phyloP scores from a whole-genome alignment of 2,113 vertebrate genomes.

The Oceanodroma tethys region DNA sequence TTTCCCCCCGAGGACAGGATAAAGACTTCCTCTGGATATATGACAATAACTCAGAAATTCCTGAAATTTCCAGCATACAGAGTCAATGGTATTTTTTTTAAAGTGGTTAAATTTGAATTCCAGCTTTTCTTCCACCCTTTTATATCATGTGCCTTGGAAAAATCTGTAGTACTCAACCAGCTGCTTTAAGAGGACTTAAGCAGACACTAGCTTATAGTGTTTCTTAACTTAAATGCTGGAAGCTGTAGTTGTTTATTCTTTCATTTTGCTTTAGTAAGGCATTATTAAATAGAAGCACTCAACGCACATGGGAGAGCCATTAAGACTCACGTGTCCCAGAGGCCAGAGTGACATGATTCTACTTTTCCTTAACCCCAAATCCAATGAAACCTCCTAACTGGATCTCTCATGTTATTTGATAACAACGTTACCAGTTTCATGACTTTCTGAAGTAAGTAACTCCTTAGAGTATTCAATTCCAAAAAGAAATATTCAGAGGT shows the following conservation, averaged over 20 bases:
- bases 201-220: not conserved
- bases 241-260: not conserved
- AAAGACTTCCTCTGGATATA: not conserved
- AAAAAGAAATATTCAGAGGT: not conserved
- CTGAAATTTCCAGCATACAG: not conserved
- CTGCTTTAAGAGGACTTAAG: not conserved
- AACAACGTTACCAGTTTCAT: not conserved
- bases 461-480: not conserved
- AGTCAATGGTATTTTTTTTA: not conserved
- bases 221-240: not conserved
- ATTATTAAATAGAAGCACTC: not conserved
- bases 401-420: not conserved
- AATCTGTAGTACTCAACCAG: not conserved
- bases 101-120: not conserved
- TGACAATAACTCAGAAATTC: not conserved
- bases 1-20: not conserved
- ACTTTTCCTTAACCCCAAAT: not conserved
- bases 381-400: not conserved
- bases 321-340: not conserved
- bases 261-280: not conserved
- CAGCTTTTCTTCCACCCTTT: not conserved
- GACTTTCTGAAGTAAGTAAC: not conserved
- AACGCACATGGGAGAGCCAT: not conserved
- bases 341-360: not conserved
- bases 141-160: not conserved